Conservation (phyloP, 2,113 vertebrate genomes). For the Passer montanus region DNA sequence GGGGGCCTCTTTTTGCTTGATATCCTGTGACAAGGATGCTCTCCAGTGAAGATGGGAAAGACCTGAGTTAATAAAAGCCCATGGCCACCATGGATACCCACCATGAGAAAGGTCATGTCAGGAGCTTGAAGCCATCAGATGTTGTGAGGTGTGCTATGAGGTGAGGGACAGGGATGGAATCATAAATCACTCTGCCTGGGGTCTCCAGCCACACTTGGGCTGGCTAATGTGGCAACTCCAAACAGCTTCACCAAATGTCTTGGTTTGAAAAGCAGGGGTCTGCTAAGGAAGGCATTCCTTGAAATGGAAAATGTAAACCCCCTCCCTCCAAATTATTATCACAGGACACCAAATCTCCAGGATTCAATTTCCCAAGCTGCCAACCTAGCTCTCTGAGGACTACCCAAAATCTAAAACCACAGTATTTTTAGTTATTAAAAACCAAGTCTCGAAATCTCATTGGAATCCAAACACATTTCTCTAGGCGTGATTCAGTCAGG, state of each 20-base stretch:
- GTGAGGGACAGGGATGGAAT: background rate
- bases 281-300: background rate
- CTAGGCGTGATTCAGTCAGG: background rate
- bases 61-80: background rate
- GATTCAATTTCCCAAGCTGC: background rate
- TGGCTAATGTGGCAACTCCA: background rate
- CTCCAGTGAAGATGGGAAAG: background rate
- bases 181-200: background rate
- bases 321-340: background rate
- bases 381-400: background rate
- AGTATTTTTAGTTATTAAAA: background rate
- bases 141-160: background rate
- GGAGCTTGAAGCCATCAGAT: background rate
- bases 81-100: background rate
- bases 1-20: background rate
- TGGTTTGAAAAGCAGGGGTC: background rate
- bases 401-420: background rate
- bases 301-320: background rate
- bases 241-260: background rate
- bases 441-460: background rate
- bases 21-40: background rate
- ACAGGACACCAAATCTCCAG: background rate
- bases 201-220: background rate
- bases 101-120: fast-evolving
- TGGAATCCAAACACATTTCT: background rate